Base-by-base conservation (phyloP, 1,140 invertebrate genomes). In the Pseudomyrmex gracilis region DNA sequence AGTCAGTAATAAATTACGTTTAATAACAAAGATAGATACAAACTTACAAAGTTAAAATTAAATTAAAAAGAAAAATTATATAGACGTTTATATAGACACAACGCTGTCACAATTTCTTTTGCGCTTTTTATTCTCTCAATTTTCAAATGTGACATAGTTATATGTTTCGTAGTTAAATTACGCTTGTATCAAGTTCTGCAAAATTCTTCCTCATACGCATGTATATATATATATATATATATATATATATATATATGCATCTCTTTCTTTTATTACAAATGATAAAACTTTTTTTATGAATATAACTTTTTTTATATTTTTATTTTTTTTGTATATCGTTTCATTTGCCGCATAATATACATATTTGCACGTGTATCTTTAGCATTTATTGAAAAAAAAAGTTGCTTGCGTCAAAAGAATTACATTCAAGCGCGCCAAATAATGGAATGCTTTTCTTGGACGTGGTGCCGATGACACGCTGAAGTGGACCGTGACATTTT, bases 401-500 rank as follows among this genome's bases (percentile, higher is more conserved):
- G 58, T 68, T 58, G 20, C 43, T 57, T 55, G 64, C n/a, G 76
- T 47, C 51, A 57, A 45, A 58, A 24, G 76, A 58, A 24, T 70
- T 47, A 57, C 49, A 70, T 80, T 71, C 53, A 80, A 80, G 76
- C 76, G 10, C 13, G 22, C 8, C 64, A 49, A 34, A 80, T 71
- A 80, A 80, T 80, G 55, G 58, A 80, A 80, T 66, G 60, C 57
- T 80, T 80, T 78, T 71, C 76, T 80, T 80, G 66, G 49, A 60
- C 58, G 53, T 43, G 43, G 20, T n/a, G 76, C 45, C 76, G 53
- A 71, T 70, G 76, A 80, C 76, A 80, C 76, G 20, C 70, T 80
- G 20, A 45, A 80, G 76, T 71, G 66, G 53, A 34, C 2, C 12
- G 76, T 80, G 76, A 80, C 22, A 15, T 80, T 70, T 70, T 80